Conservation (phyloP, 2,888 invertebrate species). For the Phania funesta region DNA sequence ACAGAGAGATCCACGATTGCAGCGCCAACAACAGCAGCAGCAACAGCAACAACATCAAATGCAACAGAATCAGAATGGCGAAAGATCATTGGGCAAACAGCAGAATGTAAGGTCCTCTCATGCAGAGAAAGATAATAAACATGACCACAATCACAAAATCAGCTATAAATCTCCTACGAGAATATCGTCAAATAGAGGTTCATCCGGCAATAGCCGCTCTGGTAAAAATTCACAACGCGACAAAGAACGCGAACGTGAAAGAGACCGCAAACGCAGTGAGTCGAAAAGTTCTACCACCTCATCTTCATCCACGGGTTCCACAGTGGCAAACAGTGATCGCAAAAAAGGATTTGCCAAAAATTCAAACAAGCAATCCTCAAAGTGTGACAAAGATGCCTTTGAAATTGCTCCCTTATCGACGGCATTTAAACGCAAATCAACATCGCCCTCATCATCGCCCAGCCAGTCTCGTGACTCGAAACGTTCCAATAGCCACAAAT, state of each 20-base stretch:
- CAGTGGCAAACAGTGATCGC: conserved; percentile 64
- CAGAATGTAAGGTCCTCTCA: conserved; percentile 29
- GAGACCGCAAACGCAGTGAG: conserved; percentile 74
- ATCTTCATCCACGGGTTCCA: conserved; percentile 72
- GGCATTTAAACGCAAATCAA: conserved; percentile 74
- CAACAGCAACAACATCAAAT: conserved; percentile 73
- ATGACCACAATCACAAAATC: conserved; percentile 54
- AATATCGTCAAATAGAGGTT: conserved; percentile 57
- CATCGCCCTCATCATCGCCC: conserved; percentile 75
- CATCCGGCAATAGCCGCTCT: conserved; percentile 61
- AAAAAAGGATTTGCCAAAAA: conserved; percentile 61
- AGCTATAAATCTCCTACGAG: conserved; percentile 75
- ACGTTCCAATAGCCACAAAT: conserved; percentile 68
- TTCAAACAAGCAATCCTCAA: conserved; percentile 47
- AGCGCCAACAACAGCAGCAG: conserved; percentile 77
- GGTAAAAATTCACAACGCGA: conserved; percentile 70
- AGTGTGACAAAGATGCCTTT: conserved; percentile 71
- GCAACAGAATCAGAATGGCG: conserved; percentile 52
- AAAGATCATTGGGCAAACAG: conserved; percentile 49
- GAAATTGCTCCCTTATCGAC: conserved; percentile 69
- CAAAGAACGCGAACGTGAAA: conserved; percentile 70
- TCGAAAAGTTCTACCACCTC: conserved; percentile 74
- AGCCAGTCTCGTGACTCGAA: conserved; percentile 70
- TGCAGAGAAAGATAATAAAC: conserved; percentile 22
- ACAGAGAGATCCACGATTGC: conserved; percentile 80